These are phyloP conservation scores for Scaptomyza caliginosa DNA, from an alignment of 2,888 invertebrate species.

Conservation along the genomic window DNA sequence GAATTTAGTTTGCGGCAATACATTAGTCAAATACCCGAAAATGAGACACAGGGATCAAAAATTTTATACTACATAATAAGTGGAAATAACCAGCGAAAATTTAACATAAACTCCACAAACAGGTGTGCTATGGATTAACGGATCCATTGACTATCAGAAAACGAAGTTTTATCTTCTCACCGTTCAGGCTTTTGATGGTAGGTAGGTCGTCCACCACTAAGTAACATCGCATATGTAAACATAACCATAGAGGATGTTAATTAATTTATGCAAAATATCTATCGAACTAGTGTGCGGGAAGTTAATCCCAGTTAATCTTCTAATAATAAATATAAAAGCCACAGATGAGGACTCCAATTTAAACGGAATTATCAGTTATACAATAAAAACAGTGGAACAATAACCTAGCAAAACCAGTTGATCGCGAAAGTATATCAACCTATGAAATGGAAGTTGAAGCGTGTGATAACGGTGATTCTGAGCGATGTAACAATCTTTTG, in stretches of 20 bases:
- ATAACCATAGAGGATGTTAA: constrained; percentile 93
- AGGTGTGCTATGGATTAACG: constrained; percentile 90
- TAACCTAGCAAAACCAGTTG: constrained; percentile 90
- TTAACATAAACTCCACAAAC: constrained; percentile 89
- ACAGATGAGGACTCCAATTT: constrained; percentile 92
- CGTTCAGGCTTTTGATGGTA: constrained; percentile 95
- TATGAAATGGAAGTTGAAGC: constrained; percentile 93
- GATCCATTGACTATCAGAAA: constrained; percentile 94
- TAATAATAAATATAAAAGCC: constrained; percentile 91
- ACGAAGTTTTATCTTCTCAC: constrained; percentile 94
- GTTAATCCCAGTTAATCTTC: constrained; percentile 90
- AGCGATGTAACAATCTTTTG: constrained; percentile 89
- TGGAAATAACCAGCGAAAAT: constrained; percentile 95
- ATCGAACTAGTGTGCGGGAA: constrained; percentile 91
- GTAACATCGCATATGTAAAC: constrained; percentile 94
- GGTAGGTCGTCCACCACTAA: constrained; percentile 94
- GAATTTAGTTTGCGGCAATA: constrained; percentile 94
- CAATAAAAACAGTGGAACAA: constrained; percentile 90
- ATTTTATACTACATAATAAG: constrained; percentile 94
- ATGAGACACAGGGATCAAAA: constrained; percentile 90
- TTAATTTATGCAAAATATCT: constrained; percentile 92
- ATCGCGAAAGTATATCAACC: constrained; percentile 91
- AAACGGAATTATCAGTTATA: constrained; percentile 92
- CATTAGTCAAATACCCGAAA: constrained; percentile 90
- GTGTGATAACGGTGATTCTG: constrained; percentile 91